phyloP scores from a whole-genome alignment of 2,113 vertebrate species.

The Mystacornis crossleyi region DNA sequence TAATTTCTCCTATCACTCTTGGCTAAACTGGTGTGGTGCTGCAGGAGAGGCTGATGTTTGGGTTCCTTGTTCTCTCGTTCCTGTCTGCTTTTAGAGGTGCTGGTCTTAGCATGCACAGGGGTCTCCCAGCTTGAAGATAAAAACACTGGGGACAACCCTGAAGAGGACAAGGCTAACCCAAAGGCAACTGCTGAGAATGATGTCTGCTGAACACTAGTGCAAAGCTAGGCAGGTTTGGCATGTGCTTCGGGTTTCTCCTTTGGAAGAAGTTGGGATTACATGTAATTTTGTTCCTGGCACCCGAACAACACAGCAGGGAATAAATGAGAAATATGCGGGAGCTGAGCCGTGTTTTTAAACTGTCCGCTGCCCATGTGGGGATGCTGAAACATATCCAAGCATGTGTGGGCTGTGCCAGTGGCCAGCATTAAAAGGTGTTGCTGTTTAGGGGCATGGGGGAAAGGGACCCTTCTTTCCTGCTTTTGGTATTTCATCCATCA shows the following conservation, averaged over 20 bases:
- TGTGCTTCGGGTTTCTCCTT: neutral
- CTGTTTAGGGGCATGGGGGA: neutral
- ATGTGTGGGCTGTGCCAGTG: neutral
- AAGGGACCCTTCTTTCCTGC: neutral
- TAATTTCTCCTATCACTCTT: neutral
- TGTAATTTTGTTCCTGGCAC: neutral
- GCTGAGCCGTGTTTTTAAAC: neutral
- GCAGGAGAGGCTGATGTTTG: neutral
- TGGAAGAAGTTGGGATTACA: neutral
- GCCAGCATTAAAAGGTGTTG: neutral
- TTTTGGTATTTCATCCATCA: neutral
- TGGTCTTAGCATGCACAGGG: fast-evolving
- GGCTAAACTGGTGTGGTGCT: neutral
- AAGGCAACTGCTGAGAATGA: neutral
- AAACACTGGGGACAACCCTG: neutral
- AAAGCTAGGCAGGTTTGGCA: neutral
- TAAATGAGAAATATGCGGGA: neutral
- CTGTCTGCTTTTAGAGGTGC: neutral
- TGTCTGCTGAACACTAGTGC: neutral
- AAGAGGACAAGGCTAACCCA: neutral
- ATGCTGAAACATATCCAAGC: neutral
- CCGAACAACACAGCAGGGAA: neutral
- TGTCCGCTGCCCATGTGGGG: neutral
- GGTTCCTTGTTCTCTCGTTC: neutral
- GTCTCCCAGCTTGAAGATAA: neutral